Evolutionary conservation across 2,888 invertebrate species (phyloP).

Genomic region (Dermolepida albohirtum): DNA sequence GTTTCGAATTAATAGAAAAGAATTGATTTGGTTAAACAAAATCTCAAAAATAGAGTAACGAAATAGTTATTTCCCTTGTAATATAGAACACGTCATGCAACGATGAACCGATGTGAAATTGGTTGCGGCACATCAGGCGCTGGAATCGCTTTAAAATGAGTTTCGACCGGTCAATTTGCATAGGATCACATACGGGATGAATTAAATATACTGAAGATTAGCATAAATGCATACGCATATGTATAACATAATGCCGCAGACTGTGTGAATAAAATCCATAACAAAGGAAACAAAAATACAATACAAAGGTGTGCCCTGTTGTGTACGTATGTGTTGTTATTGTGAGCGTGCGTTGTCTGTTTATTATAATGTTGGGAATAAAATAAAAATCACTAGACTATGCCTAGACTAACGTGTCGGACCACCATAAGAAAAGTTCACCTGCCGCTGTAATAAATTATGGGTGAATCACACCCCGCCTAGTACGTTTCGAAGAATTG

Average conservation of each 20-base stretch:
- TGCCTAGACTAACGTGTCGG: conserved; percentile 54
- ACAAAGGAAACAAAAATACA: conserved; percentile 46
- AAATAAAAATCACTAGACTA: conserved; percentile 57
- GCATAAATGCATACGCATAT: conserved; percentile 22
- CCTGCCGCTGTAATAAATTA: conserved; percentile 57
- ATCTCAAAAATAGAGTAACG: too few relatives aligned
- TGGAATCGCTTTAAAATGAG: conserved; percentile 6
- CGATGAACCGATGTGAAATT: background rate
- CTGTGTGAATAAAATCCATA: conserved; percentile 42
- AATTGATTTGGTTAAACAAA: too few relatives aligned
- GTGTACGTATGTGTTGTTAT: conserved; percentile 16
- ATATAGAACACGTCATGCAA: too few relatives aligned
- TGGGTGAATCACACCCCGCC: conserved; percentile 55
- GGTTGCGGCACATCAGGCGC: conserved; percentile 18
- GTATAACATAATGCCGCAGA: conserved; percentile 9
- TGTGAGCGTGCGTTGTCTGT: conserved; percentile 28
- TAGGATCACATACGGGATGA: conserved; percentile 7
- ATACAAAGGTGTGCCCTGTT: conserved; percentile 43
- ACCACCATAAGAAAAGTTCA: conserved; percentile 57
- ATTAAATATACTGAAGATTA: conserved; percentile 21
- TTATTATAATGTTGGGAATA: conserved; percentile 46
- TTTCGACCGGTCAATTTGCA: background rate
- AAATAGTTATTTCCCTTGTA: too few relatives aligned
- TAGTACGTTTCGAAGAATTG: conserved; percentile 46
- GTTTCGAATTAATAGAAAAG: too few relatives aligned